Conservation (phyloP, 1,140 invertebrate genomes). For the Lanistes nyassanus region DNA sequence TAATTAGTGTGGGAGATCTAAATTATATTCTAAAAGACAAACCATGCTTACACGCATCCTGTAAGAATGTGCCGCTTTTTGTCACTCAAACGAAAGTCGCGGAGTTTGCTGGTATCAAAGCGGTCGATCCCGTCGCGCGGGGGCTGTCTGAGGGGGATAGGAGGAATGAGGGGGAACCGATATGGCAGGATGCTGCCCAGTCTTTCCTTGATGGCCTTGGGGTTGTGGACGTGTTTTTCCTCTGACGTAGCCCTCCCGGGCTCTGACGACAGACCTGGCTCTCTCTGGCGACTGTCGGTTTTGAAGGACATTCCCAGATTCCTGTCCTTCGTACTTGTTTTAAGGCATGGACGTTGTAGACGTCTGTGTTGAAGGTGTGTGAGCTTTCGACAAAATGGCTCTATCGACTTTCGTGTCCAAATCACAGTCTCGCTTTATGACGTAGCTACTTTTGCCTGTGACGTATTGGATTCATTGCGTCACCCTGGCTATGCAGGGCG, state of each 20-base stretch:
- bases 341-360: background rate
- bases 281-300: background rate
- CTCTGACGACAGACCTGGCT: background rate
- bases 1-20: no score
- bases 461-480: no score
- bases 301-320: background rate
- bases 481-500: no score
- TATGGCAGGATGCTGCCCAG: slow-evolving; percentile 44
- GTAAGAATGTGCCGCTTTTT: slow-evolving; percentile 60
- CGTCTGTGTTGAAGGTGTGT: no score
- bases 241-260: background rate
- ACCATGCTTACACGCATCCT: slow-evolving; percentile 59
- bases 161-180: slow-evolving; percentile 58
- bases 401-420: no score
- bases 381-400: no score
- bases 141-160: slow-evolving; percentile 46
- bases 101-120: slow-evolving; percentile 61
- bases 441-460: no score
- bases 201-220: background rate
- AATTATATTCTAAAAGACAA: no score
- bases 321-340: background rate
- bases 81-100: slow-evolving; percentile 60
- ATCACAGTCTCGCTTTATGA: no score
- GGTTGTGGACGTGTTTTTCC: no score
- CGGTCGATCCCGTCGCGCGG: slow-evolving; percentile 46